These are phyloP conservation scores for Ips typographus DNA, from an alignment of 1,140 invertebrate species.

Conservation along the genomic window DNA sequence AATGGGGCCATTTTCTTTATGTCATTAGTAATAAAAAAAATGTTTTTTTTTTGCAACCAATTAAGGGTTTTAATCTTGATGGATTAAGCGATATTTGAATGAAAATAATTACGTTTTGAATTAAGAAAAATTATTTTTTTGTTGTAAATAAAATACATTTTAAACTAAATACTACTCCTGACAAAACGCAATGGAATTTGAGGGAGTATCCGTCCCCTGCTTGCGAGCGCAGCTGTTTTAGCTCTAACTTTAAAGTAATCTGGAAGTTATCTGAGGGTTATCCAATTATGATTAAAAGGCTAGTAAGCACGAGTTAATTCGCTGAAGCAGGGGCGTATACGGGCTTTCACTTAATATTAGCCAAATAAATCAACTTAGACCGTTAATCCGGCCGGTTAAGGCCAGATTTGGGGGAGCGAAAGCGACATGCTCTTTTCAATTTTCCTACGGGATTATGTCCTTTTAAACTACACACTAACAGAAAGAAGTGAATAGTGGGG, in stretches of 20 bases:
- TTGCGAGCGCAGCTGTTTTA: constrained; percentile 19
- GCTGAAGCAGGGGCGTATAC: constrained; percentile 27
- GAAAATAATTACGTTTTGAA: no score
- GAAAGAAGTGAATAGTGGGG: neutral
- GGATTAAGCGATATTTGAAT: no score
- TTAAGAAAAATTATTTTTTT: no score
- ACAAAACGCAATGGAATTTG: no score
- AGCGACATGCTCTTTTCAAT: constrained; percentile 26
- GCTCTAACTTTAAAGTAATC: constrained; percentile 27
- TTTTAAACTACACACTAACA: neutral
- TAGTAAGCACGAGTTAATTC: constrained; percentile 35
- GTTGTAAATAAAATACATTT: no score
- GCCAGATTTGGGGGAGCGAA: constrained; percentile 18
- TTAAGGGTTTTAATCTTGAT: no score
- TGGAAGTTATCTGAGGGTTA: constrained; percentile 30
- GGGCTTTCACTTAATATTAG: constrained; percentile 31
- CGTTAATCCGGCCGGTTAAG: constrained; percentile 21
- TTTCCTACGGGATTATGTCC: constrained; percentile 15
- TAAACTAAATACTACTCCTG: no score
- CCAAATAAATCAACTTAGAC: constrained; percentile 32
- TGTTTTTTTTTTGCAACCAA: no score
- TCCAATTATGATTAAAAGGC: constrained; percentile 38
- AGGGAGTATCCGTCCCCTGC: no score
- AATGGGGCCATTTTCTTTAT: no score
- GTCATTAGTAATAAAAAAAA: no score